phyloP scores from a whole-genome alignment of 2,797 vertebrate species.

The Trachurus trachurus region DNA sequence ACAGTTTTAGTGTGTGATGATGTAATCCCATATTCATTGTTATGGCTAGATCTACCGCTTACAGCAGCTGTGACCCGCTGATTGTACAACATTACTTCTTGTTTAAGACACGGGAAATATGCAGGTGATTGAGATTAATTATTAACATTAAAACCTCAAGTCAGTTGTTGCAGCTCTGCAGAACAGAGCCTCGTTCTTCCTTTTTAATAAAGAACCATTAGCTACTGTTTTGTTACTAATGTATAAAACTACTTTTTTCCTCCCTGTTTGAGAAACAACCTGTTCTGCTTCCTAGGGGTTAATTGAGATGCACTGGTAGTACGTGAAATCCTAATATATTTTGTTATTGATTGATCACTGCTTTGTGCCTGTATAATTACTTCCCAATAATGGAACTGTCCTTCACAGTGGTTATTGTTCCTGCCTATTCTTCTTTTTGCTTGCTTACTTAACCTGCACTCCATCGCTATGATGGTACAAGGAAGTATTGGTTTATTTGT shows the following conservation, averaged over 20 bases:
- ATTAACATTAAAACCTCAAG: constrained; percentile 2
- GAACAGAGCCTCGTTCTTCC: not conserved
- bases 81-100: constrained; percentile 22
- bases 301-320: constrained; percentile 35
- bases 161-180: not conserved
- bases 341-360: constrained; percentile 58
- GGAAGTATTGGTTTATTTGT: constrained; percentile 30
- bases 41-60: constrained; percentile 8
- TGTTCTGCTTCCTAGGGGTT: constrained; percentile 20
- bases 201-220: constrained; percentile 5
- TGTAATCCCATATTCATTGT: constrained; percentile 16
- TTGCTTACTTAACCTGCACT: constrained; percentile 24
- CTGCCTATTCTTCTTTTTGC: constrained; percentile 13
- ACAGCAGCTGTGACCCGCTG: not conserved
- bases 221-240: constrained; percentile 10
- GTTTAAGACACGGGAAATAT: constrained; percentile 26
- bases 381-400: constrained; percentile 56
- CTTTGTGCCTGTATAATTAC: constrained; percentile 45
- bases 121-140: constrained; percentile 33
- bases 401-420: constrained; percentile 17
- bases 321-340: constrained; percentile 46
- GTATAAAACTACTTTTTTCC: not conserved
- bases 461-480: constrained; percentile 14
- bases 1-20: not conserved
- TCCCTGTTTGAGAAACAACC: constrained; percentile 2